Evolutionary conservation across 1,140 invertebrate species (phyloP).

Genomic region (Drosophila parabipectinata): DNA sequence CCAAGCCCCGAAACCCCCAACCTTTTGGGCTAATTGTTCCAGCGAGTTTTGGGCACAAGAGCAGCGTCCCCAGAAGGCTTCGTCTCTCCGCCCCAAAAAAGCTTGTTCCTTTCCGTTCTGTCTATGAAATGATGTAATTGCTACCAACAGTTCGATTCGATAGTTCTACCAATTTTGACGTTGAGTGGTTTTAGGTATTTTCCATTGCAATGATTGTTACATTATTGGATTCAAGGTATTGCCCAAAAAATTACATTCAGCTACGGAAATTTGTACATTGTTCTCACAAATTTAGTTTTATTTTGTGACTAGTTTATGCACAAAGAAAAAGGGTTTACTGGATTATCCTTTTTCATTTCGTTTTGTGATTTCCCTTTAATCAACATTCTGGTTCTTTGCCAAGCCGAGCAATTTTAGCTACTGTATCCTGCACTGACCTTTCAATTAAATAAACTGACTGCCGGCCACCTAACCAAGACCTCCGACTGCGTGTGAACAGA

Average conservation of each 20-base stretch:
- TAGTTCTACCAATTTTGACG: constrained; percentile 30
- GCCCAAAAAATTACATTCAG: not conserved
- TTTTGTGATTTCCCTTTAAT: constrained; percentile 19
- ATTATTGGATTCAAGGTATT: not conserved
- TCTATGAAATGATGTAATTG: constrained; percentile 66
- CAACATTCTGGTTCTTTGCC: constrained; percentile 27
- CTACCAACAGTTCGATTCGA: constrained; percentile 32
- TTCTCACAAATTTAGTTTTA: not conserved
- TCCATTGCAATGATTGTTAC: not conserved
- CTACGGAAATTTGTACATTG: not conserved
- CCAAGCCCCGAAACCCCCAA: constrained; percentile 10
- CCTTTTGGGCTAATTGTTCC: constrained; percentile 64
- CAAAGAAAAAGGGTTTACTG: not conserved
- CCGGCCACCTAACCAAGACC: constrained; percentile 32
- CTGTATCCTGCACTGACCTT: constrained; percentile 36
- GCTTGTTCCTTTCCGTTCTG: constrained; percentile 31
- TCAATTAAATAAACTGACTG: constrained; percentile 40
- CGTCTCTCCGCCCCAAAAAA: not conserved
- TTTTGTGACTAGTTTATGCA: not conserved
- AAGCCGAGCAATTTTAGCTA: constrained; percentile 20
- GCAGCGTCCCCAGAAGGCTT: constrained; percentile 5
- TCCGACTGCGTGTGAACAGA: constrained; percentile 19
- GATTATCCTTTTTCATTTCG: constrained; percentile 5
- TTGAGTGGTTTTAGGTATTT: constrained; percentile 12
- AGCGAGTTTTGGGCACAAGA: constrained; percentile 54